Conservation (phyloP, 1,140 invertebrate species). For the Drosophila truncata region DNA sequence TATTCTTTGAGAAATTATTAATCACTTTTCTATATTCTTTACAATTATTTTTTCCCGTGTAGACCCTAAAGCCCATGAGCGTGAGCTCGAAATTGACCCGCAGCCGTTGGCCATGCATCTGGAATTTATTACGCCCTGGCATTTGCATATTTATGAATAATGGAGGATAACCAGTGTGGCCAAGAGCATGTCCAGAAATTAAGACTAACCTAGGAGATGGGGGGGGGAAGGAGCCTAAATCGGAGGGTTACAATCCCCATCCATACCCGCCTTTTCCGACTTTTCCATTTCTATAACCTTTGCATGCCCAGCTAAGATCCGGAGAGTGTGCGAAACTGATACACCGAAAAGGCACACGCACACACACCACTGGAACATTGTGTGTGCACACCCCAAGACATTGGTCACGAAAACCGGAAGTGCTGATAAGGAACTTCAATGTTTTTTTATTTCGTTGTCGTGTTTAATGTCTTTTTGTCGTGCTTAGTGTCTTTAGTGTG, state of each 20-base stretch:
- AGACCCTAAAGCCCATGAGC: slow-evolving; percentile 25
- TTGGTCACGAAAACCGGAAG: slow-evolving; percentile 85
- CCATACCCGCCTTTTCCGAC: slow-evolving; percentile 35
- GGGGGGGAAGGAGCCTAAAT: slow-evolving; percentile 15
- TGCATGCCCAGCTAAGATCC: slow-evolving; percentile 63
- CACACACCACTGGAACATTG: slow-evolving; percentile 5
- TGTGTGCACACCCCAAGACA: slow-evolving; percentile 64
- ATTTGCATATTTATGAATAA: slow-evolving; percentile 84
- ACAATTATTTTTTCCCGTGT: background rate
- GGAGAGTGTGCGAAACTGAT: slow-evolving; percentile 72
- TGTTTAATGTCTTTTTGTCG: slow-evolving; percentile 85
- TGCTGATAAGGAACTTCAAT: slow-evolving; percentile 85
- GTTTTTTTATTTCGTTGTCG: slow-evolving; percentile 84
- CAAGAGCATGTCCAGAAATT: slow-evolving; percentile 50
- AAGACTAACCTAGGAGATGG: slow-evolving; percentile 20
- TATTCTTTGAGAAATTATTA: no score
- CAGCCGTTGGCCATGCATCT: slow-evolving; percentile 60
- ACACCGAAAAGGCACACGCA: slow-evolving; percentile 36
- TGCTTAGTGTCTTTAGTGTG: slow-evolving; percentile 84
- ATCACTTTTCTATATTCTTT: background rate
- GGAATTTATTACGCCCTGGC: slow-evolving; percentile 66
- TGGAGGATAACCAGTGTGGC: slow-evolving; percentile 70
- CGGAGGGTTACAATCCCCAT: background rate
- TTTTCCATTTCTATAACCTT: slow-evolving; percentile 82
- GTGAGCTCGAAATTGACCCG: slow-evolving; percentile 59